Conservation (phyloP, 2,888 invertebrate genomes). For the Caprella mutica region DNA sequence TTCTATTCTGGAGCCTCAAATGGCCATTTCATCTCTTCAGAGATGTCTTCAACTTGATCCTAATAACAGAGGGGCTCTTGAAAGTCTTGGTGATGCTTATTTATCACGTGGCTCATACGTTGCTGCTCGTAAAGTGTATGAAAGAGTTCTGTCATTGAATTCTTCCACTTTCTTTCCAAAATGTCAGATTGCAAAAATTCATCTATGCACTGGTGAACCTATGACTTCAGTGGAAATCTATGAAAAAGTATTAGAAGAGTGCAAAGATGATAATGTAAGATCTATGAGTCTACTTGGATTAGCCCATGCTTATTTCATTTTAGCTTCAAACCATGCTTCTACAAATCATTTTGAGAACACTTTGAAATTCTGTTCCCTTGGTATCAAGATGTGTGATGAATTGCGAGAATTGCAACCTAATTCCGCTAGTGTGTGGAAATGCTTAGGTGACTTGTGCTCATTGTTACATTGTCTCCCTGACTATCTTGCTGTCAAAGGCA, state of each 20-base stretch:
- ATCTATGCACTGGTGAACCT: slow-evolving; percentile 55
- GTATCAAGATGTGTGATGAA: slow-evolving; percentile 51
- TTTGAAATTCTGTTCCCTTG: slow-evolving; percentile 59
- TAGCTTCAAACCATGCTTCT: slow-evolving; percentile 54
- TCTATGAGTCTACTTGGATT: slow-evolving; percentile 67
- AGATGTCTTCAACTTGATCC: slow-evolving; percentile 43
- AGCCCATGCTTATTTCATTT: slow-evolving; percentile 63
- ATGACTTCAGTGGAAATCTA: slow-evolving; percentile 62
- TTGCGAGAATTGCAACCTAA: slow-evolving; percentile 36
- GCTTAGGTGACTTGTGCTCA: slow-evolving; percentile 55
- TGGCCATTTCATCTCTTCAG: slow-evolving; percentile 65
- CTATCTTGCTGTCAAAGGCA: slow-evolving; percentile 23
- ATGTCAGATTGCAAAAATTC: slow-evolving; percentile 63
- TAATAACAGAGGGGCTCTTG: slow-evolving; percentile 55
- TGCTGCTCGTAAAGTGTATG: slow-evolving; percentile 77
- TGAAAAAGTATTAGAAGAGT: slow-evolving; percentile 46
- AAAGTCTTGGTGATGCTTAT: slow-evolving; percentile 82
- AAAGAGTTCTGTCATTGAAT: slow-evolving; percentile 56
- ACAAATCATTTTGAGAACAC: slow-evolving; percentile 61
- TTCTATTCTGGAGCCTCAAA: slow-evolving; percentile 56
- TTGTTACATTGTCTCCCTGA: slow-evolving; percentile 49
- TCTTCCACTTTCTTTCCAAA: slow-evolving; percentile 53
- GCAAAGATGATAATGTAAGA: slow-evolving; percentile 46
- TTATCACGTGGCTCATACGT: slow-evolving; percentile 74
- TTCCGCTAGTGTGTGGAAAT: slow-evolving; percentile 49